Conservation (phyloP, 2,888 invertebrate species). For the Tetheella fluctuosa region DNA sequence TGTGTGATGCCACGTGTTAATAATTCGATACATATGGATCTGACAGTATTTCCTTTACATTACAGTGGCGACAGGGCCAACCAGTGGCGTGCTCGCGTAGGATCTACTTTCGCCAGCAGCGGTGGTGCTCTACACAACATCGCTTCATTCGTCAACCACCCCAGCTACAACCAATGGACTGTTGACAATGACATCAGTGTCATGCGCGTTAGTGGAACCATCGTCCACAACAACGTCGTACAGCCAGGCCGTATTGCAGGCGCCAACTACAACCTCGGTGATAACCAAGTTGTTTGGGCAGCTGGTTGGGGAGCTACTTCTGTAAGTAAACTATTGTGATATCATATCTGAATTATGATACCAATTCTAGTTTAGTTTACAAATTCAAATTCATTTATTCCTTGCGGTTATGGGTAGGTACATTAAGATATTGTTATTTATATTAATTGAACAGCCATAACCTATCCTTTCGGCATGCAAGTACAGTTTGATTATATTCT, state of each 20-base stretch:
- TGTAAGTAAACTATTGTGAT: constrained; percentile 33
- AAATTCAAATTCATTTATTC: too few species aligned
- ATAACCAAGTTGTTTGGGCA: constrained; percentile 45
- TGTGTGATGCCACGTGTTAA: too few species aligned
- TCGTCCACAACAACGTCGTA: constrained; percentile 20
- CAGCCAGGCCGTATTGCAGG: constrained; percentile 38
- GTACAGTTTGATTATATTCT: too few species aligned
- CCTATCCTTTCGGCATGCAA: too few species aligned
- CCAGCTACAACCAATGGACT: constrained; percentile 25
- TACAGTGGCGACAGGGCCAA: constrained; percentile 30
- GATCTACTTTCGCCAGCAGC: constrained; percentile 39
- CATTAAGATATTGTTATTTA: too few species aligned
- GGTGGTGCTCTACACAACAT: constrained; percentile 39
- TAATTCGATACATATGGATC: too few species aligned
- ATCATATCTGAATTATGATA: too few species aligned
- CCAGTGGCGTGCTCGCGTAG: constrained; percentile 41
- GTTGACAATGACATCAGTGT: constrained; percentile 43
- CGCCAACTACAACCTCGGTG: constrained; percentile 36
- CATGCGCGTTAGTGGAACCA: constrained; percentile 24
- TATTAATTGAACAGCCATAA: too few species aligned
- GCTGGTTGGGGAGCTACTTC: constrained; percentile 62
- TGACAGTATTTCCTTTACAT: too few species aligned
- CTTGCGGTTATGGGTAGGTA: too few species aligned
- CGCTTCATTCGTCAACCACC: constrained; percentile 29
- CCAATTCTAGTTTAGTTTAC: too few species aligned